These are phyloP conservation scores for Macroglossus sobrinus DNA, from an alignment of 2,113 vertebrate species.

Conservation along the genomic window DNA sequence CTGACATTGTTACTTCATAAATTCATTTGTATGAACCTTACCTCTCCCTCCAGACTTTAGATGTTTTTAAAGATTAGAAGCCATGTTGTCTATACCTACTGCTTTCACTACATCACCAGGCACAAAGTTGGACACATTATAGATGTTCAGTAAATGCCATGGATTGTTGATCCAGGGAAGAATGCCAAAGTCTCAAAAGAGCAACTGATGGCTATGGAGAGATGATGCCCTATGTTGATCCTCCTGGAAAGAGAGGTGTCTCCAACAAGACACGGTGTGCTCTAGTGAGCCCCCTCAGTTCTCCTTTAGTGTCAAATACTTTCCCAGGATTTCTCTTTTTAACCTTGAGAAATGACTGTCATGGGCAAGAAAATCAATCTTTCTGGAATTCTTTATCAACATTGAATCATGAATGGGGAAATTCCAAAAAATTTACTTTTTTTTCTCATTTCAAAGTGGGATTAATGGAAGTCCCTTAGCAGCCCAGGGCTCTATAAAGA, in stretches of 20 bases:
- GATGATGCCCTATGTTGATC: accelerated
- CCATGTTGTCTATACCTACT: not conserved
- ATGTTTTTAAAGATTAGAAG: not conserved
- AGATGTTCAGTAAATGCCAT: not conserved
- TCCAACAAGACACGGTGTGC: not conserved
- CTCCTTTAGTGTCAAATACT: not conserved
- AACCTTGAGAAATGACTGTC: not conserved
- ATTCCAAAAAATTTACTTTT: not conserved
- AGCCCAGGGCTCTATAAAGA: not conserved
- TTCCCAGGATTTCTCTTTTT: not conserved
- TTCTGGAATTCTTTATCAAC: not conserved
- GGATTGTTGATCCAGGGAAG: not conserved
- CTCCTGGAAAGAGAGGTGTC: not conserved
- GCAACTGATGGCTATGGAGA: accelerated
- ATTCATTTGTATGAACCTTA: not conserved
- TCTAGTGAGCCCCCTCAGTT: not conserved
- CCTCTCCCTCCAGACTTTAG: not conserved
- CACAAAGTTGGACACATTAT: not conserved
- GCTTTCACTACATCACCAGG: not conserved
- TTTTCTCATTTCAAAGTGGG: not conserved
- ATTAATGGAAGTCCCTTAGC: not conserved
- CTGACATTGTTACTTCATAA: not conserved
- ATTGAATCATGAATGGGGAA: not conserved
- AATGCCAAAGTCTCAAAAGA: not conserved
- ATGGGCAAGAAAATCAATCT: not conserved